Evolutionary conservation across 1,140 invertebrate species (phyloP), one percentile per base, ranked within the genome.

Genomic region (Bombyx mandarina): DNA sequence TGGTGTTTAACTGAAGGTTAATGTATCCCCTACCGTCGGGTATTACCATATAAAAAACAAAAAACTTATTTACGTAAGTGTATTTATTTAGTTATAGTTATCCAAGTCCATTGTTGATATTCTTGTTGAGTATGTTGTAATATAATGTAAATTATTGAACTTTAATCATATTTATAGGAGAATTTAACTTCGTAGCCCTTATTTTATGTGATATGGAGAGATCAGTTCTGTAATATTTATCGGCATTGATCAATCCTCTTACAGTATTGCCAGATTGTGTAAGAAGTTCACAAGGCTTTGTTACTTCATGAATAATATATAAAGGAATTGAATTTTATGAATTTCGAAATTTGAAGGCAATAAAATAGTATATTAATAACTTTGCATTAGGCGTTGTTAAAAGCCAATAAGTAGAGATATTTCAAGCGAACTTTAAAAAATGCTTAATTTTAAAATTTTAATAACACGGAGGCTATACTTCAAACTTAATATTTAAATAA

Each of bases 41-140:
- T 60, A 59, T 60, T 56, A 60, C 35, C 43, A 61, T 49, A 62
- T 57, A 61, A 45, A 53, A 54, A 53, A 61, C 43, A 43, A 61
- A 56, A 7, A 44, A 43, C 58, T n/a, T 57, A 61, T 58, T 45
- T 58, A 61, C 55, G 57, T 68, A 71, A 63, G 62, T 71, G 67
- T 72, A 73, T 79, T 71, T 76, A 72, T 76, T 71, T 69, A 73
- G 67, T 69, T 58, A 68, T 75, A 82, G 71, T 73, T 77, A 78
- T 35, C 69, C 61, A 57, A 79, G 81, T 86, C 83, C 83, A 86
- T 86, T 86, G 83, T 86, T 86, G 83, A 84, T 84, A 82, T 83
- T 86, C 83, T 84, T 84, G 83, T 86, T 86, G 79, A 84, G 71
- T 86, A 82, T 84, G 74, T 79, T 84, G 76, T 86, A 82, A 82